Base-by-base conservation (phyloP, 2,888 invertebrate species). In the Gonocerus acuteangulatus region DNA sequence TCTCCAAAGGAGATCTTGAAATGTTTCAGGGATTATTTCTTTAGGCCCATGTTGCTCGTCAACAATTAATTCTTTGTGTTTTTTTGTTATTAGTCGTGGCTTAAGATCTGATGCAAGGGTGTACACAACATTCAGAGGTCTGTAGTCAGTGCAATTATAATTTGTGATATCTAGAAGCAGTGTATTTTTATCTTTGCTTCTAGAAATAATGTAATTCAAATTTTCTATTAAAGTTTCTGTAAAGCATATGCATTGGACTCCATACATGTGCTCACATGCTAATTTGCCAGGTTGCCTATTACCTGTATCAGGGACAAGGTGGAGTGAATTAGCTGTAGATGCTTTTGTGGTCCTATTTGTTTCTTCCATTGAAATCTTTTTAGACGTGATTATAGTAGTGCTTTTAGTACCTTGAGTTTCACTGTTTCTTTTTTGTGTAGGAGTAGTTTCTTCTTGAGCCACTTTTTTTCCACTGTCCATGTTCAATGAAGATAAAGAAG, bases 11-110 rank as follows among this genome's bases (percentile, higher is more conserved):
- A 58, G 47, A 11, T 61, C 58, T 21, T 63, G 51, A 11, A 63
- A 48, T 1, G 54, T 56, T 11, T 47, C 48, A 39, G 39, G 34
- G 4, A 23, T 34, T 21, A 63, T 58, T 52, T 63, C 63, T 57
- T 61, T 63, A 15, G 63, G 61, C 1, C 63, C 63, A 48, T 59
- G 49, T 1, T 16, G 34, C 9, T 57, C 48, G 44, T 63, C 63
- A 16, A 48, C 48, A 22, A 58, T 34, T 3, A 63, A 44, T 11
- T 61, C 61, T 44, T 48, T 58, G 9, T 58, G 49, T 32, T 63
- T 63, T 16, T 52, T 61, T 45, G 57, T 48, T 13, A 63, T 47
- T 7, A 63, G 52, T 34, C 61, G 45, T 11, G 63, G 63, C 44
- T 63, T 63, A 7, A 57, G n/a, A n/a, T 63, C 58, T 2, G 63